Evolutionary conservation across 2,888 invertebrate species (phyloP), one percentile per base, ranked within the genome.

Genomic region (Acleris holmiana): DNA sequence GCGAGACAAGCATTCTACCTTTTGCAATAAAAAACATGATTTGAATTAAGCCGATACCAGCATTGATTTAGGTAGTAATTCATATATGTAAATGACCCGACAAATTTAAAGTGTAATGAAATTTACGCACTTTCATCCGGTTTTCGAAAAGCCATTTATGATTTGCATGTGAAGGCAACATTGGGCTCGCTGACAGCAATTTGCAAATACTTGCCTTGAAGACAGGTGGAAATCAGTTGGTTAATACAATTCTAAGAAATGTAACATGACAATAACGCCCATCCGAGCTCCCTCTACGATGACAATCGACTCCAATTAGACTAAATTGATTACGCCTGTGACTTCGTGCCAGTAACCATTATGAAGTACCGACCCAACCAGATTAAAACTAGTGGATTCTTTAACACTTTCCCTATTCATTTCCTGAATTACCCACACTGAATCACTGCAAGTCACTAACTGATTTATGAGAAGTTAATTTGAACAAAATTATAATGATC

Each of bases 261-360:
- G 17, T 40, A 23, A 49, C 48, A 59, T 54, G 53, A 54, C 54
- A 59, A 41, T 53, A 58, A 59, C 64, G 54, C 48, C 48, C 58
- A 54, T 49, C 53, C n/a, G 18, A 63, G 58, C 41, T 23, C 40
- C 51, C 46, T 23, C 40, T 17, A 53, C 53, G 53, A 54, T 59
- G 59, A 44, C 60, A 55, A 65, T 65, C 65, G 44, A 25, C 46
- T 29, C 21, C 65, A 60, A 65, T 65, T 60, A 65, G 23, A 44
- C 44, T 49, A 65, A 65, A 65, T 60, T 65, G 50, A 55, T 55
- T 60, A 60, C 50, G 65, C 49, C 60, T 41, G 18, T 62, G 62
- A 44, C 57, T 63, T 63, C 58, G 54, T 63, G 58, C 54, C 35
- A 40, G 49, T 59, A 62, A 58, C 62, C 53, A 58, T 54, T 62